Evolutionary conservation across 1,140 invertebrate genomes (phyloP).

Genomic region (Wasmannia auropunctata): DNA sequence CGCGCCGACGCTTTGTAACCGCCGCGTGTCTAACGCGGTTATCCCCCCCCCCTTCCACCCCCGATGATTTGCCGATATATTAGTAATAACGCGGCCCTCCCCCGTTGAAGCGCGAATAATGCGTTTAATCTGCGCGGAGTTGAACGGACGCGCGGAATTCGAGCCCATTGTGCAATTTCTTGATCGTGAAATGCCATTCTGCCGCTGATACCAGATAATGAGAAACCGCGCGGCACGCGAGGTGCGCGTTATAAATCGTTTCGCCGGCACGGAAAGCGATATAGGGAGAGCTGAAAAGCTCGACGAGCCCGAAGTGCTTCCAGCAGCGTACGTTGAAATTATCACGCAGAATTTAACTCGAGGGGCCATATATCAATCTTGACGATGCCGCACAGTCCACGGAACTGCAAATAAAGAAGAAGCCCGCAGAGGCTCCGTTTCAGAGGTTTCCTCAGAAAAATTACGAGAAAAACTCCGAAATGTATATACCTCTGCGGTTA

Average conservation of each 20-base stretch:
- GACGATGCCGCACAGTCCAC: not conserved
- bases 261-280: not conserved
- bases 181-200: constrained; percentile 51
- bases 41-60: too few relatives aligned
- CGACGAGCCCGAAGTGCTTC: not conserved
- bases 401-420: not conserved
- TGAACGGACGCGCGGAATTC: constrained; percentile 52
- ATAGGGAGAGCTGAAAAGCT: constrained; percentile 6
- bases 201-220: constrained; percentile 47
- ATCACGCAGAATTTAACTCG: not conserved
- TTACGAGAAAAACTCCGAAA: not conserved
- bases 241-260: constrained; percentile 33
- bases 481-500: too few relatives aligned
- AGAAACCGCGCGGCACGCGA: constrained; percentile 47
- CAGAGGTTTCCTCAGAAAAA: not conserved
- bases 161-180: constrained; percentile 46
- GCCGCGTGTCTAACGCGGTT: not conserved
- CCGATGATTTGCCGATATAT: not conserved
- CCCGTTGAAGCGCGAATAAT: constrained; percentile 29
- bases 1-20: not conserved
- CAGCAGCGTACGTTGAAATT: not conserved
- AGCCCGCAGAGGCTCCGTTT: too few relatives aligned
- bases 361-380: not conserved
- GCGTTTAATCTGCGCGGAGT: constrained; percentile 40
- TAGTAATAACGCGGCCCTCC: constrained; percentile 40